A percentile compares a stretch with the other conserved stretches of the same genome.
These are phyloP conservation scores for Meandrusa payeni DNA, from an alignment of 2,888 invertebrate species.

Conservation along the genomic window DNA sequence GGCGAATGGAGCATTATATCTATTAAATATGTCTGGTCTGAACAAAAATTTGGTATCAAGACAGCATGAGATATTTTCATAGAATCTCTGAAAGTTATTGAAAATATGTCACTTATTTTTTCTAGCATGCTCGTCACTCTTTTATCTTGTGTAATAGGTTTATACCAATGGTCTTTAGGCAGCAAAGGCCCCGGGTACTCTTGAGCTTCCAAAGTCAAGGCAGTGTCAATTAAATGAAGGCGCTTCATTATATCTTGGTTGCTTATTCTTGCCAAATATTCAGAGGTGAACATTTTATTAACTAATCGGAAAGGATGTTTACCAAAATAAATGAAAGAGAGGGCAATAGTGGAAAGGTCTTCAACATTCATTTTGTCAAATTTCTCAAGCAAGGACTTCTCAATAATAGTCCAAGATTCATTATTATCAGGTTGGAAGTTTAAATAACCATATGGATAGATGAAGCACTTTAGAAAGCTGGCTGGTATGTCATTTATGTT, in stretches of 20 bases:
- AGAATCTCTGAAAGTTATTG: slow-evolving; percentile 61
- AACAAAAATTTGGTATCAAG: slow-evolving; percentile 76
- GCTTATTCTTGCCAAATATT: slow-evolving; percentile 80
- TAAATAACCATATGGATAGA: slow-evolving; percentile 83
- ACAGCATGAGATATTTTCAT: slow-evolving; percentile 73
- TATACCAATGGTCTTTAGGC: slow-evolving; percentile 73
- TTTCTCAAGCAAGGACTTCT: slow-evolving; percentile 74
- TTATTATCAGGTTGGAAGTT: slow-evolving; percentile 75
- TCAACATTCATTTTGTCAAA: slow-evolving; percentile 79
- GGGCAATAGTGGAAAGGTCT: slow-evolving; percentile 81
- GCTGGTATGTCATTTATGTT: slow-evolving; percentile 70
- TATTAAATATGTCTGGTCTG: slow-evolving; percentile 80
- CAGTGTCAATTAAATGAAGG: slow-evolving; percentile 82
- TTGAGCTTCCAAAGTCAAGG: slow-evolving; percentile 83
- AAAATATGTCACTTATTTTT: slow-evolving; percentile 63
- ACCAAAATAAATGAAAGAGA: slow-evolving; percentile 83
- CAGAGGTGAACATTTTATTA: slow-evolving; percentile 79
- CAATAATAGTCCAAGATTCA: slow-evolving; percentile 80
- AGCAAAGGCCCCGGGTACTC: slow-evolving; percentile 80
- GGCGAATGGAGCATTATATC: slow-evolving; percentile 81
- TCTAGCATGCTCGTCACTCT: slow-evolving; percentile 74
- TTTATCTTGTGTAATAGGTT: slow-evolving; percentile 75
- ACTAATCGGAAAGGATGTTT: slow-evolving; percentile 82
- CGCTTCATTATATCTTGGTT: slow-evolving; percentile 67
- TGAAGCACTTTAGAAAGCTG: slow-evolving; percentile 76